Evolutionary conservation across 1,140 invertebrate genomes (phyloP), one percentile per base, ranked within the genome.

Genomic region (Ostrea edulis): DNA sequence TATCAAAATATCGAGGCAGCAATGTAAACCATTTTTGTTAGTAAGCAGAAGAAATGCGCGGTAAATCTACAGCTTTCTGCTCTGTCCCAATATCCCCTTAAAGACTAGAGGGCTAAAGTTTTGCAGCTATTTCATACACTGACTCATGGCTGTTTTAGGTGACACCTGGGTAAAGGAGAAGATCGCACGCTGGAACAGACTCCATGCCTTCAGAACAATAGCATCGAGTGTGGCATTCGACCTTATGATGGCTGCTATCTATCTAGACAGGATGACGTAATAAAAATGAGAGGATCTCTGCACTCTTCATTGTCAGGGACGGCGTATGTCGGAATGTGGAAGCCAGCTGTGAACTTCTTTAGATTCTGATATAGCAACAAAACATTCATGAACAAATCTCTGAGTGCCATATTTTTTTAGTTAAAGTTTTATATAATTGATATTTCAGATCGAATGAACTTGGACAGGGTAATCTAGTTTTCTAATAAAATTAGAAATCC

Each of bases 181-280:
- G 22, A 85, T 88, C 44, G 77, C 65, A 20, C 44, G 62, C 2
- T 88, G 87, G 87, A 88, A 88, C 54, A 81, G 84, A 44, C 35
- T 20, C 22, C 87, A 88, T 35, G 85, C 81, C 54, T 88, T 82
- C 68, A 85, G 87, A 53, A 88, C 51, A 53, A 53, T 86, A 2
- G 55, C 82, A n/a, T 77, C 83, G 22, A 17, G 25, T 51, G 44
- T 84, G 14, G 87, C 71, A 0, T 88, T 85, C 52, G 51, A 84
- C 12, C 2, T 81, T 11, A 83, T 82, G 44, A 20, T 88, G 17
- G 68, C 55, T 5, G 87, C 68, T 12, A 14, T 84, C 17, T 54
- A 52, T 20, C 20, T 85, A n/a, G 68, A 77, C 17, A 77, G 68
- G 29, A 77, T 77, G 68, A 62, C 14, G 55, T 62, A 62, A 62